Percentiles rank a stretch among this genome's conserved stretches.
phyloP scores from a whole-genome alignment of 2,113 vertebrate species.

The Chaetorhynchus papuensis region DNA sequence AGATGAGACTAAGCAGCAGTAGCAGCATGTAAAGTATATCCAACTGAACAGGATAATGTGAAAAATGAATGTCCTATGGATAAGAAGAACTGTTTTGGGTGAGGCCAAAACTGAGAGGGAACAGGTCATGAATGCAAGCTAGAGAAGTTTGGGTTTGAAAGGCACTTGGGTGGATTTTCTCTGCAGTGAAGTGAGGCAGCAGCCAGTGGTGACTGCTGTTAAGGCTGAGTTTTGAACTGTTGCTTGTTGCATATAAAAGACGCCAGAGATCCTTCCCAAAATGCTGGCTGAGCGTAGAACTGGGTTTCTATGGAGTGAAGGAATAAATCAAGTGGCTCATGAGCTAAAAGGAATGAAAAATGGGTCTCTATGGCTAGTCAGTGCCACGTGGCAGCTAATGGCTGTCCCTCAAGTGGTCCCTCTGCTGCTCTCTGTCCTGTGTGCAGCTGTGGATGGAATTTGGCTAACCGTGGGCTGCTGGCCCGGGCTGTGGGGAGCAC shows the following conservation, averaged over 20 bases:
- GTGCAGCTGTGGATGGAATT: background rate
- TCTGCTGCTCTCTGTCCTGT: accelerated
- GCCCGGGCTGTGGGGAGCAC: background rate
- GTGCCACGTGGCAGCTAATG: accelerated
- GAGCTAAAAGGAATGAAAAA: background rate
- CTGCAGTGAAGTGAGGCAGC: background rate
- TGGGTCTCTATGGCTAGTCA: background rate
- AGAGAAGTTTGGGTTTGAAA: background rate
- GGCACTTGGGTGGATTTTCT: background rate
- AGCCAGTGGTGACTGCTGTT: background rate
- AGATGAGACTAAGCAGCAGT: background rate
- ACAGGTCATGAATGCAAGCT: background rate
- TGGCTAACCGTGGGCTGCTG: background rate
- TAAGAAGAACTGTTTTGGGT: background rate
- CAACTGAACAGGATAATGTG: background rate
- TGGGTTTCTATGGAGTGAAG: background rate
- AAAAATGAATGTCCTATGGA: background rate
- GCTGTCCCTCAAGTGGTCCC: background rate
- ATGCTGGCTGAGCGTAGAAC: background rate
- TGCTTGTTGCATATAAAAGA: background rate
- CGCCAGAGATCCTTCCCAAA: background rate
- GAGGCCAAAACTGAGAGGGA: background rate
- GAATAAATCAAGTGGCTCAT: background rate
- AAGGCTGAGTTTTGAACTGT: background rate
- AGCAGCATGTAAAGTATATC: background rate